Percentiles rank a stretch among this genome's conserved stretches.
phyloP scores from a whole-genome alignment of 2,113 vertebrate species.

The Passer montanus region DNA sequence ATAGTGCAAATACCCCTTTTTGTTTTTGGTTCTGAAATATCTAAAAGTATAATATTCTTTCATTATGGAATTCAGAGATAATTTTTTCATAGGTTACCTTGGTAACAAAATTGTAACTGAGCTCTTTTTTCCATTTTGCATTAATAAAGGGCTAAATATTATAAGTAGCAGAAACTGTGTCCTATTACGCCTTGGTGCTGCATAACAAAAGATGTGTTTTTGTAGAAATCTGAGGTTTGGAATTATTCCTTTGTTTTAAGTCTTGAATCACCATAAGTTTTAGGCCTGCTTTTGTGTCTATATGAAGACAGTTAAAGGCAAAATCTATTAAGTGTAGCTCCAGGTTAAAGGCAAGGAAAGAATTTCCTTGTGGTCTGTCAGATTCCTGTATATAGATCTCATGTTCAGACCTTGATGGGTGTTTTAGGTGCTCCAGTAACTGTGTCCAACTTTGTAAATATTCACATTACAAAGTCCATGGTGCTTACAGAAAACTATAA shows the following conservation, averaged over 20 bases:
- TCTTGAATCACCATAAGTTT: not conserved
- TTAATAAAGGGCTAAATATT: slow-evolving; percentile 46
- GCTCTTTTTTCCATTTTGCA: slow-evolving; percentile 43
- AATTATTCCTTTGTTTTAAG: not conserved
- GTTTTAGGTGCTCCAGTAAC: not conserved
- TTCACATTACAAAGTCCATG: not conserved
- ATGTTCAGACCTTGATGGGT: not conserved
- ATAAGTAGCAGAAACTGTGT: not conserved
- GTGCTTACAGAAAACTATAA: not conserved
- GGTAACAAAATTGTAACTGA: slow-evolving; percentile 50
- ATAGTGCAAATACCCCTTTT: not conserved
- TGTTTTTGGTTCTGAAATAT: slow-evolving; percentile 13
- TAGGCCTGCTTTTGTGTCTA: not conserved
- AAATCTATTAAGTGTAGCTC: not conserved
- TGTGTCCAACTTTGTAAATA: not conserved
- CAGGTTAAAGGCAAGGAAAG: not conserved
- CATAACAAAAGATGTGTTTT: not conserved
- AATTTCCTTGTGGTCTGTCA: not conserved
- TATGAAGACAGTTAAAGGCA: not conserved
- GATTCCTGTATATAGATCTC: not conserved
- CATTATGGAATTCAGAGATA: slow-evolving; percentile 11
- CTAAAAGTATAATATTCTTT: slow-evolving; percentile 27
- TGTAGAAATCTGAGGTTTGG: not conserved
- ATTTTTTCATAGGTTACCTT: slow-evolving; percentile 21
- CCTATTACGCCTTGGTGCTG: not conserved